phyloP scores from a whole-genome alignment of 2,113 vertebrate species.

The Chitala chitala region DNA sequence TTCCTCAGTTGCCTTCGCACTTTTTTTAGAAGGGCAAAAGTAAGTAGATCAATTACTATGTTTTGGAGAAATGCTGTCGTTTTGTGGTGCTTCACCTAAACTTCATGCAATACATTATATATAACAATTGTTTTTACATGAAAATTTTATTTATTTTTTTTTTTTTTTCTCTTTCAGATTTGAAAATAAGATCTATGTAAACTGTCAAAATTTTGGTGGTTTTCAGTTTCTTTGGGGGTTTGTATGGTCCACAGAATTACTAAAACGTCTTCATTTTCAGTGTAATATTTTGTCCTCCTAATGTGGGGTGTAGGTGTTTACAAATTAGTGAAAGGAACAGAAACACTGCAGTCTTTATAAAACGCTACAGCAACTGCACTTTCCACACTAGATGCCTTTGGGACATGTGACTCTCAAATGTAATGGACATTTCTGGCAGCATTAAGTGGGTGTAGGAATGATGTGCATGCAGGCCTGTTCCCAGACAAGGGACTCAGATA shows the following conservation, averaged over 20 bases:
- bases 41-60: conserved; percentile 27
- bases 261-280: neutral
- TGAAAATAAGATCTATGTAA: neutral
- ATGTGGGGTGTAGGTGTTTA: neutral
- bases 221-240: neutral
- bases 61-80: neutral
- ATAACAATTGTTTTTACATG: no score
- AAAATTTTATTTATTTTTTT: neutral
- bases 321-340: neutral
- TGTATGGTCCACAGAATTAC: neutral
- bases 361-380: neutral
- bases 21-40: conserved; percentile 31
- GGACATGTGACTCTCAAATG: conserved; percentile 32
- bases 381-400: conserved; percentile 21
- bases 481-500: conserved; percentile 16
- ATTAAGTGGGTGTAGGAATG: conserved; percentile 36
- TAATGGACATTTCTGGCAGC: conserved; percentile 34
- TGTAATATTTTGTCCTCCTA: no score
- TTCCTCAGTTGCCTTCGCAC: conserved; percentile 33
- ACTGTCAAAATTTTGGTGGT: neutral
- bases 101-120: no score
- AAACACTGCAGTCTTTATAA: neutral
- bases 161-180: neutral
- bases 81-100: neutral
- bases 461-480: conserved; percentile 31